Conservation (phyloP, 2,797 vertebrate genomes). For the Austrolebias charrua region DNA sequence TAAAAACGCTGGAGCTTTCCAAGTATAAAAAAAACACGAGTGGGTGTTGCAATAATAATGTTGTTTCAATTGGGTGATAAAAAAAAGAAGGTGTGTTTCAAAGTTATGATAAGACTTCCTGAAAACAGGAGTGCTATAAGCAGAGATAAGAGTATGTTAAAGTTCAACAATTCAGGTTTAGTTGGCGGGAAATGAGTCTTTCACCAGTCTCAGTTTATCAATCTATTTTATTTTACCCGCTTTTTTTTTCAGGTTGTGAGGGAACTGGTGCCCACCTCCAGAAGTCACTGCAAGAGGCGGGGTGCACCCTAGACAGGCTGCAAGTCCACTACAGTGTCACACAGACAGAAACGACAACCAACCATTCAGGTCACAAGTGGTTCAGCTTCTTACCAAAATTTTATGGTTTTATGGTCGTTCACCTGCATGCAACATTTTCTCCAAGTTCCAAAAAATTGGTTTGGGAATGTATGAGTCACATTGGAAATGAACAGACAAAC, state of each 20-base stretch:
- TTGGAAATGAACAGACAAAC: not conserved
- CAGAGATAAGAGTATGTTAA: no score
- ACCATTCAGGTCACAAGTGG: no score
- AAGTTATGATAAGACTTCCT: constrained; percentile 51
- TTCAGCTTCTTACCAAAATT: not conserved
- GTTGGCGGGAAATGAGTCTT: no score
- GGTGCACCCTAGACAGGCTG: no score
- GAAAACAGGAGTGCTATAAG: constrained; percentile 15
- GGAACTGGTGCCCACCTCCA: no score
- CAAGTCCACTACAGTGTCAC: no score
- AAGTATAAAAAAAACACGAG: constrained; percentile 26
- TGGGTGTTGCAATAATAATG: constrained; percentile 42
- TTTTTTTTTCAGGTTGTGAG: no score
- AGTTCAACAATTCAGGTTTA: constrained; percentile 1
- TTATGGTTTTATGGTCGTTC: not conserved
- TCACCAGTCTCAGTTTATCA: no score
- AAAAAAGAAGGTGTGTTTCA: constrained; percentile 56
- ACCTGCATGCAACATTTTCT: not conserved
- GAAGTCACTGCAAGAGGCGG: no score
- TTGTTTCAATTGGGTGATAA: constrained; percentile 23
- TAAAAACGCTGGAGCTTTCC: constrained; percentile 33
- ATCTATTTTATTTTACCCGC: no score
- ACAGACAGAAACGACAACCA: no score
- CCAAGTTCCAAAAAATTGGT: not conserved
- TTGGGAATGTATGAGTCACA: not conserved